Evolutionary conservation across 2,113 vertebrate genomes (phyloP).

Genomic region (Narcine bancroftii): DNA sequence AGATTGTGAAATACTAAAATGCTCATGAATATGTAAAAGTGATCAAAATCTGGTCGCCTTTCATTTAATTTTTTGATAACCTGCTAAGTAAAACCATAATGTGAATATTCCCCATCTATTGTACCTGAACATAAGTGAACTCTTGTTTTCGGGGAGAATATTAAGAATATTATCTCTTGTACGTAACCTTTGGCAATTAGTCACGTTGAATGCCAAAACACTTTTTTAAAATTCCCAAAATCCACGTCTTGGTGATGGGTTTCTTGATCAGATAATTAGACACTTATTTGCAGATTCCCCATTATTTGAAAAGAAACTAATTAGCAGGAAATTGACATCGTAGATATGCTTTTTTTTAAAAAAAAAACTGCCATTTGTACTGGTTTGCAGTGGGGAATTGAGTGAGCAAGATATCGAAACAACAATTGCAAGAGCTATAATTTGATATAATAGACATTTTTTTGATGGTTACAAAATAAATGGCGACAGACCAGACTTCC

Average conservation of each 20-base stretch:
- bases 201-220: not conserved
- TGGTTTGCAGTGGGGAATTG: not conserved
- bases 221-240: not conserved
- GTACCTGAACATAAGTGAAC: slow-evolving; percentile 11
- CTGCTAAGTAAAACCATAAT: slow-evolving; percentile 7
- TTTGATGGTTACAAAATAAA: not conserved
- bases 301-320: not conserved
- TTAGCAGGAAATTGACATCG: not conserved
- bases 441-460: not conserved
- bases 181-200: not conserved
- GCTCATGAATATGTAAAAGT: not conserved
- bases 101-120: not conserved
- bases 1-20: not conserved
- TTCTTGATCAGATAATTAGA: not conserved
- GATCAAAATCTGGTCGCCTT: slow-evolving; percentile 23
- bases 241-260: not conserved
- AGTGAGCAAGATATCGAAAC: not conserved
- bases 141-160: slow-evolving; percentile 25
- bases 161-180: slow-evolving; percentile 14
- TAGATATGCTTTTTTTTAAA: not conserved
- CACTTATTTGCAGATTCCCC: not conserved
- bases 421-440: not conserved
- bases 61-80: not conserved
- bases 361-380: not conserved
- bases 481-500: not conserved